Evolutionary conservation across 2,888 invertebrate genomes (phyloP).

Genomic region (Bhutanitis thaidina): DNA sequence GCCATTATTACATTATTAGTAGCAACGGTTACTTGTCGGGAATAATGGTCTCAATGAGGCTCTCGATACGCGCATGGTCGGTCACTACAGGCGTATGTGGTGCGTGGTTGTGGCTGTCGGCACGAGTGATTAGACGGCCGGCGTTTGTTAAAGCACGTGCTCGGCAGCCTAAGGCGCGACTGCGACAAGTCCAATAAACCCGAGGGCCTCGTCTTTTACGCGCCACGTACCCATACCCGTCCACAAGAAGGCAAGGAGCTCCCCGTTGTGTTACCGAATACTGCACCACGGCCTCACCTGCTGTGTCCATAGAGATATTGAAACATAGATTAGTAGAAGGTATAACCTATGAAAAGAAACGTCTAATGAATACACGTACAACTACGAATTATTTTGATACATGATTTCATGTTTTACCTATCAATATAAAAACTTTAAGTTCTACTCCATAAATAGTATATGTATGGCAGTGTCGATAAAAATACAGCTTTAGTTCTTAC

Average conservation of each 20-base stretch:
- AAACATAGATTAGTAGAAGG: neutral
- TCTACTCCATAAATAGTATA: neutral
- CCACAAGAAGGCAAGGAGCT: conserved; percentile 61
- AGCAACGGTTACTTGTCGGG: conserved; percentile 17
- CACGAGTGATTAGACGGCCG: conserved; percentile 49
- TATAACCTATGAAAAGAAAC: no score
- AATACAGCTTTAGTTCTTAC: neutral
- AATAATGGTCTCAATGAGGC: conserved; percentile 62
- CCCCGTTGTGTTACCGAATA: conserved; percentile 70
- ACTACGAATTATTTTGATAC: no score
- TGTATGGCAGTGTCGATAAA: neutral
- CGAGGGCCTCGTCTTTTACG: conserved; percentile 64
- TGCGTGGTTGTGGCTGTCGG: conserved; percentile 49
- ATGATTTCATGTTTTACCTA: no score
- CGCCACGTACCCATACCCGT: conserved; percentile 58
- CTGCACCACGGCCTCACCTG: conserved; percentile 44
- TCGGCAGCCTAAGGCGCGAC: conserved; percentile 48
- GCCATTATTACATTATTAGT: no score
- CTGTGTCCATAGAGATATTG: conserved; percentile 5
- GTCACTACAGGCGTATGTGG: conserved; percentile 39
- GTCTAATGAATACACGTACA: no score
- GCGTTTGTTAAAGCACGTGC: conserved; percentile 61
- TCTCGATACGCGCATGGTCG: conserved; percentile 58
- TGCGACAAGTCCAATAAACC: conserved; percentile 69
- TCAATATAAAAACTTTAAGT: neutral